These are phyloP conservation scores for Gulo gulo DNA, from an alignment of 2,113 vertebrate species.

Conservation along the genomic window DNA sequence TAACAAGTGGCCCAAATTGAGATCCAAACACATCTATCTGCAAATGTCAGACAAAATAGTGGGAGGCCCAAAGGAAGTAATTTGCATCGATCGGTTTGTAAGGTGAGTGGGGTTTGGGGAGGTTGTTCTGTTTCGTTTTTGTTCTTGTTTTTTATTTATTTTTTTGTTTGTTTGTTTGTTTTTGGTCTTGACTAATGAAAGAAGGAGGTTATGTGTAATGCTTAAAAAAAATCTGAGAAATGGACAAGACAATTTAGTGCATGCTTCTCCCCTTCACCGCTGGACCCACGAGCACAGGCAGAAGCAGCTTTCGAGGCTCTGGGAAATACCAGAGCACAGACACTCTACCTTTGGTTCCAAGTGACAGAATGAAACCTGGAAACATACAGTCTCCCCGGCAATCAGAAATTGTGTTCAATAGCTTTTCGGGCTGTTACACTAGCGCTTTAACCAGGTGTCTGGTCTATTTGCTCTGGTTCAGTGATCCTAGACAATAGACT, in stretches of 20 bases:
- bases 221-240: neutral
- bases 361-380: conserved; percentile 29
- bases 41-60: conserved; percentile 31
- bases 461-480: conserved; percentile 42
- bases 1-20: neutral
- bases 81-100: conserved; percentile 32
- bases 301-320: neutral
- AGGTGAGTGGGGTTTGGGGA: neutral
- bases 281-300: neutral
- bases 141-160: too few species aligned
- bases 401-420: conserved; percentile 38
- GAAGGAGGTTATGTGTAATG: neutral
- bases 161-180: neutral
- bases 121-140: neutral
- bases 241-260: neutral
- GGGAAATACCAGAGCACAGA: neutral
- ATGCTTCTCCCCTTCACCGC: neutral
- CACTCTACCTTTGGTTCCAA: neutral
- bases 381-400: neutral
- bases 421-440: conserved; percentile 26
- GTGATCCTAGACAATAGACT: conserved; percentile 44
- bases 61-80: conserved; percentile 32
- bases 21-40: conserved; percentile 25
- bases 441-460: neutral
- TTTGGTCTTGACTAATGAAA: neutral